Conservation (phyloP, 2,888 invertebrate species). For the Gerris lacustris region DNA sequence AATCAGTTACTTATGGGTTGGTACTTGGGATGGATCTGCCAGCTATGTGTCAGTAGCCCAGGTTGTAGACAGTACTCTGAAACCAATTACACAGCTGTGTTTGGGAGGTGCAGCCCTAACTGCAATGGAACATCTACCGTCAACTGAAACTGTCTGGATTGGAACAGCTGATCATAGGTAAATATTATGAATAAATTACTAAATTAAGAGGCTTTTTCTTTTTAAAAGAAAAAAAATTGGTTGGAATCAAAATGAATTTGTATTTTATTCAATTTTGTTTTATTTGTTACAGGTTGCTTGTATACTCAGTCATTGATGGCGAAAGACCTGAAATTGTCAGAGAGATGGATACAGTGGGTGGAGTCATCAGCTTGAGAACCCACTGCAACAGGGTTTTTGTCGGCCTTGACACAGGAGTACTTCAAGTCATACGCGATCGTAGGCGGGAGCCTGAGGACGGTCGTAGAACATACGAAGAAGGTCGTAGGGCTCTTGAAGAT, state of each 20-base stretch:
- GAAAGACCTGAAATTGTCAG: conserved; percentile 56
- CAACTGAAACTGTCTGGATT: conserved; percentile 79
- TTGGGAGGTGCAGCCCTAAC: conserved; percentile 69
- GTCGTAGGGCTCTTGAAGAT: background rate
- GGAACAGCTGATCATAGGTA: conserved; percentile 69
- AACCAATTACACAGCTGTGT: conserved; percentile 42
- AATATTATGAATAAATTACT: conserved; percentile 20
- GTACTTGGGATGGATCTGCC: conserved; percentile 64
- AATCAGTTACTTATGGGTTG: conserved; percentile 75
- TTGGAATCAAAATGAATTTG: too few species aligned
- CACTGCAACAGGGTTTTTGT: conserved; percentile 81
- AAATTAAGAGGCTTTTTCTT: conserved; percentile 1
- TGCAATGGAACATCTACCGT: conserved; percentile 73
- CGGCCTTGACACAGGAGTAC: conserved; percentile 64
- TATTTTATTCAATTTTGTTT: too few species aligned
- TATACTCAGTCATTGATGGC: conserved; percentile 74
- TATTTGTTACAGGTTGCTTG: conserved; percentile 45
- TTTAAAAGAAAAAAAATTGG: background rate
- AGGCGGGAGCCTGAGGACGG: conserved; percentile 35
- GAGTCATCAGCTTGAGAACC: conserved; percentile 62
- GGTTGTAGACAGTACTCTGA: conserved; percentile 36
- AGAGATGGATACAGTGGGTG: conserved; percentile 46
- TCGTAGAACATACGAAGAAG: conserved; percentile 1
- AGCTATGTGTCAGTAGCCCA: conserved; percentile 68
- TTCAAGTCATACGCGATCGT: conserved; percentile 57